Base-by-base conservation (phyloP, 2,888 invertebrate species). In the Plemyria rubiginata region DNA sequence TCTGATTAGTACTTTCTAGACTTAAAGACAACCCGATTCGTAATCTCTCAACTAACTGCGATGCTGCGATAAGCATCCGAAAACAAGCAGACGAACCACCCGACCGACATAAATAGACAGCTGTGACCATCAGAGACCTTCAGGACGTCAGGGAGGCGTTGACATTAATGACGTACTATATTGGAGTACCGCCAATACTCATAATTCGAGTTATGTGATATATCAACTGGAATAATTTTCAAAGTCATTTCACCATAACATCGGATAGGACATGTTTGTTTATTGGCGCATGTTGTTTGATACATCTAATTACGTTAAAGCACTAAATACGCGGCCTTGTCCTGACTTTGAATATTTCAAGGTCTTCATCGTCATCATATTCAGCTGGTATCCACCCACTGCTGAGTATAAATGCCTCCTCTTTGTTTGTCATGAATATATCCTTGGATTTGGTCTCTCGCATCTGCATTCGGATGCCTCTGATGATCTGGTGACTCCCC, bases 151-250 rank as follows among this genome's bases (percentile, higher is more conserved):
- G 65, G 63, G 67, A 76, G 78, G 64, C 79, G 80, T 79, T 79
- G 80, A 81, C 81, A 79, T 78, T 67, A 68, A 70, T 79, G 81
- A 81, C 75, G 78, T 70, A 58, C 50, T 22, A 59, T 49, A 28
- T 71, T 74, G 73, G 74, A 70, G 50, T 4, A 40, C 29, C 9
- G 73, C 77, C 77, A 77, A 67, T 15, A 56, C 53, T 48, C 49
- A 60, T 55, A 58, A 48, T 46, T 59, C 60, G 52, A 16, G 52
- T 38, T 28, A 57, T 57, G 50, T 62, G 51, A 67, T 62, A 54
- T 45, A 63, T 63, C 59, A 56, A 41, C 41, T 62, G 56, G 60
- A 46, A 59, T 62, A 51, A 50, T 54, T 50, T 49, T 54, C 53
- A 11, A 41, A 38, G 51, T 13, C 41, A 41, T 46, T 22, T 29